Base-by-base conservation (phyloP, 2,113 vertebrate genomes). In the Ellobius talpinus region DNA sequence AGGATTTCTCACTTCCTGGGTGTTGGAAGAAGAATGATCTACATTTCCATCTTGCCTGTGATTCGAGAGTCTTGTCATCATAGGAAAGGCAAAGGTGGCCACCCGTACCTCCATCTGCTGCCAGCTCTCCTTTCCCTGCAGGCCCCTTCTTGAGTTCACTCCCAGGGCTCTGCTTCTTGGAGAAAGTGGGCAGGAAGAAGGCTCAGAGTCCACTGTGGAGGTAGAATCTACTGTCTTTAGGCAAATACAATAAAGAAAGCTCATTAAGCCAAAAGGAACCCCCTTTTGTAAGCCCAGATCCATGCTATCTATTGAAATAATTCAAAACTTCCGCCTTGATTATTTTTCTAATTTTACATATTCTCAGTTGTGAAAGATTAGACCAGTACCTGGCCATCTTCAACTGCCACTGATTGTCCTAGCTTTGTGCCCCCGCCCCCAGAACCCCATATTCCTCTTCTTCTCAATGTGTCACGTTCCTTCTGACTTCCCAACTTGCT, bases 381-480 rank as follows among this genome's bases (percentile, higher is more conserved):
- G 33, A 61, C 39, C 24, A 47, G 55, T 31, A 70, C 23, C 52
- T 78, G 73, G 29, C 24, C 17, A 21, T 50, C 58, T 89, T 89
- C 36, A 78, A 24, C 21, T 65, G 4, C 4, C 33, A 36, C 21
- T 45, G 39, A 45, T 29, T 39, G 2, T 61, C 47, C n/a, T 24
- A 36, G 10, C 3, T 47, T 68, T 47, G n/a, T 47, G 0, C 21
- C 5, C 58, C 4, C 31, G 2, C 12, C 13, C 58, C 14, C 0
- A 45, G 7, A 14, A 1, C 23, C 17, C 47, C 74, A 29, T 31
- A 29, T 31, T 66, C 21, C 24, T 39, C 31, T 2, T 81, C 50
- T 58, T 81, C 58, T 58, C 58, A 50, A 6, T 24, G 14, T 7
- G 31, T n/a, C 3, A 0, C 23, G 0, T 39, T 72, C 36, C 23